These are phyloP conservation scores for Brachionus koreanus DNA, from an alignment of 1,140 invertebrate genomes.

Conservation along the genomic window DNA sequence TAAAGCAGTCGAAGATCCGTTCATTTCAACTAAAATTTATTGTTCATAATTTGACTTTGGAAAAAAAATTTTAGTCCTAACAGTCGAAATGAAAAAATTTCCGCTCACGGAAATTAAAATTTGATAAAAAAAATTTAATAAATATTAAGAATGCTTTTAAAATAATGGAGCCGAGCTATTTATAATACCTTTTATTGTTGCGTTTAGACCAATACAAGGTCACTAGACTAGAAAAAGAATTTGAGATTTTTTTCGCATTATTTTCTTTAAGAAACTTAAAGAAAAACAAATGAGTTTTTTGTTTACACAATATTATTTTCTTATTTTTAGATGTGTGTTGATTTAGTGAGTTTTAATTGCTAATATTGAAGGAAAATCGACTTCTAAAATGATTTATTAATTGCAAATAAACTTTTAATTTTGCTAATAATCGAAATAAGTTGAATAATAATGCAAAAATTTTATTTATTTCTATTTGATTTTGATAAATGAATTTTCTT, in stretches of 20 bases:
- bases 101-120: not conserved
- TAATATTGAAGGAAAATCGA: conserved; percentile 8
- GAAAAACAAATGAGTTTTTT: not conserved
- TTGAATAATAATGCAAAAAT: not conserved
- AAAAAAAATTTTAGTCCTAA: not conserved
- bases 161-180: not conserved
- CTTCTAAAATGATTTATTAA: conserved; percentile 8
- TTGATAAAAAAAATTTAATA: not conserved
- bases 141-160: not conserved
- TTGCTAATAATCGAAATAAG: not conserved
- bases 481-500: not conserved
- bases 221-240: not conserved
- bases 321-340: not conserved
- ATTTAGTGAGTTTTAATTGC: conserved; percentile 27
- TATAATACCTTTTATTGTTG: not conserved
- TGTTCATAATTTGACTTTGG: not conserved
- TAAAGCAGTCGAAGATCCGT: not conserved
- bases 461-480: not conserved
- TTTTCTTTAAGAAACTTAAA: not conserved
- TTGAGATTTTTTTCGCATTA: not conserved
- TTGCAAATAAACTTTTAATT: conserved; percentile 36
- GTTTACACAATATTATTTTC: not conserved
- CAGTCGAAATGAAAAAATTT: not conserved
- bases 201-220: not conserved
- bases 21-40: not conserved